Conservation (phyloP, 2,888 invertebrate genomes). For the Agonopterix arenella region DNA sequence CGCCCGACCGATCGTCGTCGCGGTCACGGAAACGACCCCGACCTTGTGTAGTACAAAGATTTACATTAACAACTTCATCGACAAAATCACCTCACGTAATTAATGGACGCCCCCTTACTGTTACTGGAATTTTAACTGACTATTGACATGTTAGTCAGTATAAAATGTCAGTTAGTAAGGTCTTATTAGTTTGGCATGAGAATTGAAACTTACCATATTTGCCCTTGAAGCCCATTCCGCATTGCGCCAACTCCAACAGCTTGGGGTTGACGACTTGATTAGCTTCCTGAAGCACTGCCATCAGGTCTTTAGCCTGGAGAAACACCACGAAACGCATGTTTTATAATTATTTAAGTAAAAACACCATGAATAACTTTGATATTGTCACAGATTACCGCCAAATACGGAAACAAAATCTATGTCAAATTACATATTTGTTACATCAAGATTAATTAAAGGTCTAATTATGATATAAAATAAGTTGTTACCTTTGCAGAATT, state of each 20-base stretch:
- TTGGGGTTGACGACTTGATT: slow-evolving; percentile 96
- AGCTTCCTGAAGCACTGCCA: slow-evolving; percentile 94
- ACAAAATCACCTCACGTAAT: too few relatives aligned
- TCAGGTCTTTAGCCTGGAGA: slow-evolving; percentile 86
- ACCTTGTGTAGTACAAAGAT: slow-evolving; percentile 21
- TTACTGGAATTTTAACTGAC: too few relatives aligned
- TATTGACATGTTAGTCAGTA: too few relatives aligned
- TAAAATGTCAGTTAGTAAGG: too few relatives aligned
- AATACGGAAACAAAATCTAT: too few relatives aligned
- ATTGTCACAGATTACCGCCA: neutral
- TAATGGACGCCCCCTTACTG: too few relatives aligned
- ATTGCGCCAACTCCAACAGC: slow-evolving; percentile 84
- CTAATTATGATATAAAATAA: neutral
- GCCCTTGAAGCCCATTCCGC: slow-evolving; percentile 70
- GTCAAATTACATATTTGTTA: too few relatives aligned
- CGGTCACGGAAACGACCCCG: slow-evolving; percentile 62
- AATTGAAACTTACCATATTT: slow-evolving; percentile 48
- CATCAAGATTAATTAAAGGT: too few relatives aligned
- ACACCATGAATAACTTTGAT: neutral
- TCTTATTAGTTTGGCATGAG: neutral
- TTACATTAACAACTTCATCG: too few relatives aligned
- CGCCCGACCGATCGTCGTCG: slow-evolving; percentile 61
- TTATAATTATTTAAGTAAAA: neutral
- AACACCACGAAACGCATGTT: too few relatives aligned
- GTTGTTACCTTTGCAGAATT: slow-evolving; percentile 85